phyloP scores from a whole-genome alignment of 2,113 vertebrate species.

The Pterophyllum scalare region DNA sequence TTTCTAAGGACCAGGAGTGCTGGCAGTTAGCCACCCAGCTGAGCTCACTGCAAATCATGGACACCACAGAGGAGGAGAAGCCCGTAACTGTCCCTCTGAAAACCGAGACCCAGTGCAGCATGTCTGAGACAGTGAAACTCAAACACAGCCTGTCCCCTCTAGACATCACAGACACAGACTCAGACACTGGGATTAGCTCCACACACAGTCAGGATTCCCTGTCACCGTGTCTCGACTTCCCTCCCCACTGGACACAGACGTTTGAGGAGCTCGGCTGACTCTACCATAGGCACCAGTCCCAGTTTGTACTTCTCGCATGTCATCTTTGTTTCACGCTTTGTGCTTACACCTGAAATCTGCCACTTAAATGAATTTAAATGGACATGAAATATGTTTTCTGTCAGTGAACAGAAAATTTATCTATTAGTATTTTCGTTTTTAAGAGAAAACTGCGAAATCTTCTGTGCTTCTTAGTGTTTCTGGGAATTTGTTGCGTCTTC shows the following conservation, averaged over 20 bases:
- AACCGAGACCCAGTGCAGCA: conserved; percentile 62
- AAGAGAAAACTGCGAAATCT: not conserved
- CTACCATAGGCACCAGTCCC: not conserved
- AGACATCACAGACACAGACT: conserved; percentile 93
- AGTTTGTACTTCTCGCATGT: not conserved
- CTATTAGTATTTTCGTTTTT: too few relatives aligned
- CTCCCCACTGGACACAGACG: conserved; percentile 78
- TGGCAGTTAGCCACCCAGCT: conserved; percentile 88
- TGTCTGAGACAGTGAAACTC: conserved; percentile 67
- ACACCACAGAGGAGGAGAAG: conserved; percentile 45
- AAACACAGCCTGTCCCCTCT: conserved; percentile 78
- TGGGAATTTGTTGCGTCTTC: not conserved
- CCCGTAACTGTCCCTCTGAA: conserved; percentile 48
- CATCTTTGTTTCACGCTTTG: not conserved
- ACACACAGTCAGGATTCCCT: conserved; percentile 97
- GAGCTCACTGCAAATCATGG: conserved; percentile 78
- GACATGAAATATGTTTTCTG: too few relatives aligned
- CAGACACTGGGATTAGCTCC: conserved; percentile 98
- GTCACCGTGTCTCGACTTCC: conserved; percentile 82
- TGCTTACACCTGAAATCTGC: not conserved
- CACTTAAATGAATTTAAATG: too few relatives aligned
- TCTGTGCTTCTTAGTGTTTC: not conserved
- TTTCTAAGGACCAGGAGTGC: conserved; percentile 89
- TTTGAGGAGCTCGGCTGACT: conserved; percentile 55
- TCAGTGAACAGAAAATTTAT: too few relatives aligned